Evolutionary conservation across 2,113 vertebrate species (phyloP).

Genomic region (Ploceus nigricollis): DNA sequence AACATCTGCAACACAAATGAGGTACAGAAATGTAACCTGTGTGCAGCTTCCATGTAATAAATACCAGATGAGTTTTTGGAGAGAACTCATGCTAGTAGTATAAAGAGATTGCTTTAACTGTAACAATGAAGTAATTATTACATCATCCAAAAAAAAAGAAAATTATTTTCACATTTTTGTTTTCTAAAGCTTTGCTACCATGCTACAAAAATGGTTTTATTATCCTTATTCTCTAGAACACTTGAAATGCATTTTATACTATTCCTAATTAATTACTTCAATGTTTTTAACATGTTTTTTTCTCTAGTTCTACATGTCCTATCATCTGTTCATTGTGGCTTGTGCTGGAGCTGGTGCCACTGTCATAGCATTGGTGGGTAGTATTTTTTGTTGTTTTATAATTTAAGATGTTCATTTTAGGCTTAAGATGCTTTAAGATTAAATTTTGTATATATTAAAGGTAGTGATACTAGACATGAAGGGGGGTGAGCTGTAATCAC

Average conservation of each 20-base stretch:
- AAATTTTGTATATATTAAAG: background rate
- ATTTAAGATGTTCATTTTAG: conserved; percentile 7
- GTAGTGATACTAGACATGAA: background rate
- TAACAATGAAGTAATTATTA: background rate
- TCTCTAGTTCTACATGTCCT: conserved; percentile 95
- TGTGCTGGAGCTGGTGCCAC: conserved; percentile 96
- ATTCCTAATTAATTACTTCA: background rate
- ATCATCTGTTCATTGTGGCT: conserved; percentile 97
- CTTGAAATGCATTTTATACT: background rate
- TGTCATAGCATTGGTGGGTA: conserved; percentile 95
- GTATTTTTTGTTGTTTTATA: background rate
- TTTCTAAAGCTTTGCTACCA: background rate
- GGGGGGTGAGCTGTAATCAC: background rate
- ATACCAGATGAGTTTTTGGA: background rate
- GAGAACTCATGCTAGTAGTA: background rate
- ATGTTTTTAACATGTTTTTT: conserved; percentile 16
- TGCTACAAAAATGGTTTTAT: background rate
- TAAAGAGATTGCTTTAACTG: background rate
- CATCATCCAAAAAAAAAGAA: background rate
- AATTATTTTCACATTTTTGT: background rate
- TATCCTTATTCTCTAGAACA: background rate
- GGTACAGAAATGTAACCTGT: conserved; percentile 64
- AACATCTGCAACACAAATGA: conserved; percentile 91
- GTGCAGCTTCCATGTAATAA: background rate
- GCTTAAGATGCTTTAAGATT: conserved; percentile 2